Percentiles rank a stretch among this genome's conserved stretches.
Conservation (phyloP, 2,113 vertebrate genomes). For the Lepisosteus osseus region DNA sequence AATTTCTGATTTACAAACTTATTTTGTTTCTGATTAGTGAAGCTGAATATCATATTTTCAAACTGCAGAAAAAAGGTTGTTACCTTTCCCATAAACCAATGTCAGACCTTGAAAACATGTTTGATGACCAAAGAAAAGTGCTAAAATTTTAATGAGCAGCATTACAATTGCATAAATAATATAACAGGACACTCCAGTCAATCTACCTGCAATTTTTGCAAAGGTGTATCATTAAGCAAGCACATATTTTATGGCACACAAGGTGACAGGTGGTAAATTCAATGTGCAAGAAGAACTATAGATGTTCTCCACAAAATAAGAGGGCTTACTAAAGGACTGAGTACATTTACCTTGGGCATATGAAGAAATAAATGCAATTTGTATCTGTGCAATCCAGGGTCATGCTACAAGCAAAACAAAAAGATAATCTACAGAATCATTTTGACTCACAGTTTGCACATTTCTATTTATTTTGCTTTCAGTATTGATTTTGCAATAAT, state of each 20-base stretch:
- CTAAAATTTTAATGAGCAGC: neutral
- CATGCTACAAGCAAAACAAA: too few relatives aligned
- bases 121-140: neutral
- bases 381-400: too few relatives aligned
- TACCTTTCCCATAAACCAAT: too few relatives aligned
- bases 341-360: neutral
- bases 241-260: neutral
- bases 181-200: neutral
- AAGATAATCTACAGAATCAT: too few relatives aligned
- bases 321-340: neutral
- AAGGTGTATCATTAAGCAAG: constrained; percentile 18
- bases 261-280: constrained; percentile 13
- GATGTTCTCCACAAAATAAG: constrained; percentile 19
- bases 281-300: neutral
- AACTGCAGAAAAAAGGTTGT: too few relatives aligned
- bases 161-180: constrained; percentile 1
- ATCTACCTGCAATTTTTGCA: neutral
- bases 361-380: too few relatives aligned
- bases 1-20: too few relatives aligned
- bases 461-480: too few relatives aligned
- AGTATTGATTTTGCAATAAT: too few relatives aligned
- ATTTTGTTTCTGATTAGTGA: too few relatives aligned
- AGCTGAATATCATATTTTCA: too few relatives aligned
- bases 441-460: too few relatives aligned
- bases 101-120: neutral